A percentile compares a stretch with the other conserved stretches of the same genome.
Conservation (phyloP, 2,888 invertebrate species). For the Argyresthia goedartella region DNA sequence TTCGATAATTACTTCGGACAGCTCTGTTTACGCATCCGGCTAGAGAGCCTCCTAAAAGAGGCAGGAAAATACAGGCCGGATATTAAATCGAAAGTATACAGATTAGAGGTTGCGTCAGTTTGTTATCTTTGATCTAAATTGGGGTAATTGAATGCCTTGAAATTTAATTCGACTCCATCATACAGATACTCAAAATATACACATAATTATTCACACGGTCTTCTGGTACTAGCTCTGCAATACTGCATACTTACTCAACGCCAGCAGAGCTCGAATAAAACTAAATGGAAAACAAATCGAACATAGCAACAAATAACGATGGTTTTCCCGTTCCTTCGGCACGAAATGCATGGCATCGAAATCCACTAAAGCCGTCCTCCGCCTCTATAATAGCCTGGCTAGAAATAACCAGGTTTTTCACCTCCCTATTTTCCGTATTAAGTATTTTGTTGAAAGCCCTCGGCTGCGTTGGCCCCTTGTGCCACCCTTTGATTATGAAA, state of each 20-base stretch:
- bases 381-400: slow-evolving; percentile 32
- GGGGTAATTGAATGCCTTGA: background rate
- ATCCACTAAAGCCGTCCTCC: slow-evolving; percentile 1
- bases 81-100: background rate
- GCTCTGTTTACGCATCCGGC: slow-evolving; percentile 18
- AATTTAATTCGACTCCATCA: background rate
- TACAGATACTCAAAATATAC: too few species aligned
- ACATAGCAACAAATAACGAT: too few species aligned
- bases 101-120: too few species aligned
- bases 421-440: slow-evolving; percentile 57
- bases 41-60: background rate
- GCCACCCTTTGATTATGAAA: slow-evolving; percentile 31
- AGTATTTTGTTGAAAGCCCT: slow-evolving; percentile 62
- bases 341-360: background rate
- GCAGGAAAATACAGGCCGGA: background rate
- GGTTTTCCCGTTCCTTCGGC: too few species aligned
- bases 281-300: too few species aligned
- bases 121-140: too few species aligned
- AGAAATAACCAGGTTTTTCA: slow-evolving; percentile 49
- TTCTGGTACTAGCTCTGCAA: too few species aligned
- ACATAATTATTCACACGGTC: too few species aligned
- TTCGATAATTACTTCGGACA: slow-evolving; percentile 22
- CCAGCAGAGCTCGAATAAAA: too few species aligned
- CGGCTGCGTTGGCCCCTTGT: slow-evolving; percentile 39
- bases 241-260: too few species aligned